Evolutionary conservation across 1,140 invertebrate genomes (phyloP).

Genomic region (Doryteuthis pealeii): DNA sequence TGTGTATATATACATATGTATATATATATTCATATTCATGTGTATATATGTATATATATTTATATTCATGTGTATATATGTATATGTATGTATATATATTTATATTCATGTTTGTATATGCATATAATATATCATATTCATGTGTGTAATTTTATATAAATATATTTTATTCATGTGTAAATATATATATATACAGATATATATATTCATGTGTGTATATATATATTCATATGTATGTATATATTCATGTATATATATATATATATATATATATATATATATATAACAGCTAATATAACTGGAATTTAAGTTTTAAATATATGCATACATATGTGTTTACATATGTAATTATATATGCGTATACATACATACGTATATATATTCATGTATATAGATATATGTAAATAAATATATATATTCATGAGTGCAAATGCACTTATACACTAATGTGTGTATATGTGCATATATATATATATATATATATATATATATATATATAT

Average conservation of each 20-base stretch:
- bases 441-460: neutral
- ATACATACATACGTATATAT: constrained; percentile 1
- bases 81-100: neutral
- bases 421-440: neutral
- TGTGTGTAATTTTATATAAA: neutral
- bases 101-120: neutral
- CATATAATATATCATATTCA: neutral
- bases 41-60: neutral
- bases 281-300: too few species aligned
- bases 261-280: too few species aligned
- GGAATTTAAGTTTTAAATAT: too few species aligned
- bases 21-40: neutral
- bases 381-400: neutral
- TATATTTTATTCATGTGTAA: neutral
- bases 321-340: neutral
- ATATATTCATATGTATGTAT: too few species aligned
- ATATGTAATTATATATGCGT: neutral
- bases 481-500: constrained; percentile 4
- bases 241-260: too few species aligned
- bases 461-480: neutral
- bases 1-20: neutral
- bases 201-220: neutral
- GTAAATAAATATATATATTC: neutral
- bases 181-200: neutral
- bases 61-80: neutral